Conservation (phyloP, 30 jellyfish, hydroid and myxozoan species). For the Pelagia noctiluca region DNA sequence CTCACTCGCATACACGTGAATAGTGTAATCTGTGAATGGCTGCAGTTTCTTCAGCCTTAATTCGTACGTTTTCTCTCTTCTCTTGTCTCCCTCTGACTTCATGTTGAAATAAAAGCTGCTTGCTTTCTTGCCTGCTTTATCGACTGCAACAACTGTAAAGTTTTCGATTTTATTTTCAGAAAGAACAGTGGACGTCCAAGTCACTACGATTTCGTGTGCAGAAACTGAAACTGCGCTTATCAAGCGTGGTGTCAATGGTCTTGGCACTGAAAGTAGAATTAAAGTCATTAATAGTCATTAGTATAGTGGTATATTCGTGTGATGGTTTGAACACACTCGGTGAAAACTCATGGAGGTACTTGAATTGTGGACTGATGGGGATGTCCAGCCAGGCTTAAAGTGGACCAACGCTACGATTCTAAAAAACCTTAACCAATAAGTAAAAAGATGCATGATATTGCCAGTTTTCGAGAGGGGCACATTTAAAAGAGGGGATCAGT, state of each 20-base stretch:
- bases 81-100: slow-evolving; percentile 13
- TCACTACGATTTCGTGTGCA: neutral
- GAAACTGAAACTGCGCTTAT: slow-evolving; percentile 12
- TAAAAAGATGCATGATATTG: no score
- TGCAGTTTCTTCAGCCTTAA: neutral
- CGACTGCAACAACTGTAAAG: slow-evolving; percentile 18
- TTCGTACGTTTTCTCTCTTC: slow-evolving; percentile 20
- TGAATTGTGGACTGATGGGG: no score
- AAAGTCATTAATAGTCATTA: no score
- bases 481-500: no score
- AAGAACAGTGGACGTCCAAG: slow-evolving; percentile 6
- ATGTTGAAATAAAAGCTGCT: neutral
- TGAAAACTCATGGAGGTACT: slow-evolving; percentile 56
- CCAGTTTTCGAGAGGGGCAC: no score
- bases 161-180: neutral
- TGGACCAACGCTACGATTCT: no score
- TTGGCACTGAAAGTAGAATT: slow-evolving; percentile 39
- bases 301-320: no score
- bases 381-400: no score
- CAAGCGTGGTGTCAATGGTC: slow-evolving; percentile 48
- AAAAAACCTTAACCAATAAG: no score
- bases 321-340: no score
- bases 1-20: slow-evolving; percentile 33
- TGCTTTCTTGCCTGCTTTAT: neutral
- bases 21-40: slow-evolving; percentile 36